Base-by-base conservation (phyloP, 2,888 invertebrate species). In the Anarsia innoxiella region DNA sequence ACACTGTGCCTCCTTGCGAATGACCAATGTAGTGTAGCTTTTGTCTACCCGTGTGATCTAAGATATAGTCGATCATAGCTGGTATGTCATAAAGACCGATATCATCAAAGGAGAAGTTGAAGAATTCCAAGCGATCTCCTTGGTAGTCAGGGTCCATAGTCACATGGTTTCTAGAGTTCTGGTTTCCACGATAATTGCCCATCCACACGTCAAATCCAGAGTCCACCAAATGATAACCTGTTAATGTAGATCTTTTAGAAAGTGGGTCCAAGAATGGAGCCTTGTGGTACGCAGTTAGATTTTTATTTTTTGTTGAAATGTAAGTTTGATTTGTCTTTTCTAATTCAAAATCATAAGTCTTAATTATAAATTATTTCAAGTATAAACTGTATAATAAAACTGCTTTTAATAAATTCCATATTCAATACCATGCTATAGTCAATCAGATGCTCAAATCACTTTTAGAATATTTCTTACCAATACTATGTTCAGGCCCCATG, bases 141-240 rank as follows among this genome's bases (percentile, higher is more conserved):
- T 36, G 31, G 16, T 55, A 36, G 23, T 80, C 66, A 2, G 78
- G 76, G 44, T 77, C 45, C 1, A 78, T 41, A 1, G 48, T 47
- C 5, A 53, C 36, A 54, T 94, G 93, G 1, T 67, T 75, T 14
- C 87, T 84, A 1, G 90, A 90, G 65, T 91, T 91, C 0, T 82
- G 86, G 62, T 92, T 94, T 1, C 95, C 95, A 38, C 95, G 80
- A 8, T 89, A 88, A 66, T 96, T 96, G 1, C 93, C 93, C 58
- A 96, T 58, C 95, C 95, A 96, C 0, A 92, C 89, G 55, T 92
- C 92, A 50, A 88, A 92, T 0, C 91, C 91, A 11, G 75, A 74
- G 46, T 92, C 89, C 0, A 89, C 87, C 29, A 91, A 79, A 59
- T 89, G 86, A 74, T 86, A 92, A 50, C 74, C 94, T 93, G 53